Evolutionary conservation across 2,888 invertebrate genomes (phyloP).

Genomic region (Drosophila acutilabella): DNA sequence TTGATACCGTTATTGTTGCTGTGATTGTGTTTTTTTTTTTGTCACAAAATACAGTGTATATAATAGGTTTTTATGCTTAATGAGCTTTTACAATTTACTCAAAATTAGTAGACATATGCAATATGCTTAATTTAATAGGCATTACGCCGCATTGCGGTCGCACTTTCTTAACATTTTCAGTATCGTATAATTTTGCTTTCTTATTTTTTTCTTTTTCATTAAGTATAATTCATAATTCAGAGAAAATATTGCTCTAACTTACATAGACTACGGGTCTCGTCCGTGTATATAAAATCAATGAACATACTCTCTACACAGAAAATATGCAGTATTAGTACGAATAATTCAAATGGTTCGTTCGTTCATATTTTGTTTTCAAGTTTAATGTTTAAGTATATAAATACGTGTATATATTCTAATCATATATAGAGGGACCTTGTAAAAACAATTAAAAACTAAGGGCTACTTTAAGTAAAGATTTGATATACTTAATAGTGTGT

Average conservation of each 20-base stretch:
- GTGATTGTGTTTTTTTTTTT: slow-evolving; percentile 34
- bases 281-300: slow-evolving; percentile 51
- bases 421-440: slow-evolving; percentile 47
- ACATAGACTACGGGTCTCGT: slow-evolving; percentile 39
- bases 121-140: slow-evolving; percentile 75
- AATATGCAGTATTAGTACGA: slow-evolving; percentile 34
- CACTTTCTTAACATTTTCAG: slow-evolving; percentile 29
- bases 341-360: slow-evolving; percentile 52
- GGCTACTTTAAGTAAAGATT: slow-evolving; percentile 75
- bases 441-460: slow-evolving; percentile 70
- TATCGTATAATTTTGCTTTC: slow-evolving; percentile 30
- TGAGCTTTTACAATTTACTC: slow-evolving; percentile 65
- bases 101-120: slow-evolving; percentile 59
- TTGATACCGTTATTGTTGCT: slow-evolving; percentile 67
- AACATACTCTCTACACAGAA: slow-evolving; percentile 38
- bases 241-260: slow-evolving; percentile 64
- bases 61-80: slow-evolving; percentile 55
- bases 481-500: slow-evolving; percentile 50
- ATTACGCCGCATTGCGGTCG: slow-evolving; percentile 60
- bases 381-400: slow-evolving; percentile 49
- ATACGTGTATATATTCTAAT: slow-evolving; percentile 51
- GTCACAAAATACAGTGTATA: slow-evolving; percentile 67
- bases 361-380: slow-evolving; percentile 14
- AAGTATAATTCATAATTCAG: slow-evolving; percentile 37
- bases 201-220: slow-evolving; percentile 27